Evolutionary conservation across 2,888 invertebrate genomes (phyloP).

Genomic region (Cyrtodaria siliqua): DNA sequence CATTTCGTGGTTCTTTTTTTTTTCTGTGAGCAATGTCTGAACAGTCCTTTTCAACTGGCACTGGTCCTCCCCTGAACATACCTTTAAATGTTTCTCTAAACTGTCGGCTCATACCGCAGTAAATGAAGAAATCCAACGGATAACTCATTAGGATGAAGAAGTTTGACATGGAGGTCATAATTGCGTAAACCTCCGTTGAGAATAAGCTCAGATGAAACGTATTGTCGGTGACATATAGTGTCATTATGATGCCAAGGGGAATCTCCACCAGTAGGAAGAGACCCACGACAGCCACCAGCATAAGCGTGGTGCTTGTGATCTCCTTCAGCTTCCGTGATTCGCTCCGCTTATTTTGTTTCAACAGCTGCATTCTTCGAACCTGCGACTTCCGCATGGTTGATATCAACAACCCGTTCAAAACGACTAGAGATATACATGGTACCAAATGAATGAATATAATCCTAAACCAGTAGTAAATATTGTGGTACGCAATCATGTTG

Average conservation of each 20-base stretch:
- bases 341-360: slow-evolving; percentile 90
- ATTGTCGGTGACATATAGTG: slow-evolving; percentile 91
- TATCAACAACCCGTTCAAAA: slow-evolving; percentile 95
- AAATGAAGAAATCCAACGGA: slow-evolving; percentile 97
- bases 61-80: slow-evolving; percentile 88
- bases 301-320: slow-evolving; percentile 85
- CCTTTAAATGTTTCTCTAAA: slow-evolving; percentile 97
- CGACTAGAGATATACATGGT: slow-evolving; percentile 95
- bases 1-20: too few species aligned
- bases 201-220: slow-evolving; percentile 74
- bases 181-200: slow-evolving; percentile 65
- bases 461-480: slow-evolving; percentile 91
- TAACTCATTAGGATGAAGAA: slow-evolving; percentile 96
- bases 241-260: slow-evolving; percentile 86
- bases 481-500: slow-evolving; percentile 91
- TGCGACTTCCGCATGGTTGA: slow-evolving; percentile 94
- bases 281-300: slow-evolving; percentile 86
- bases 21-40: slow-evolving; percentile 82
- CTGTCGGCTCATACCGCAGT: slow-evolving; percentile 97
- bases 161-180: slow-evolving; percentile 90
- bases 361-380: slow-evolving; percentile 91
- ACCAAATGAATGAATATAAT: slow-evolving; percentile 96
- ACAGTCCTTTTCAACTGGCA: slow-evolving; percentile 78
- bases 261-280: slow-evolving; percentile 87
- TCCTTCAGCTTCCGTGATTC: slow-evolving; percentile 84